These are phyloP conservation scores for Danio tinwini DNA, from an alignment of 2,797 vertebrate genomes.

Conservation along the genomic window DNA sequence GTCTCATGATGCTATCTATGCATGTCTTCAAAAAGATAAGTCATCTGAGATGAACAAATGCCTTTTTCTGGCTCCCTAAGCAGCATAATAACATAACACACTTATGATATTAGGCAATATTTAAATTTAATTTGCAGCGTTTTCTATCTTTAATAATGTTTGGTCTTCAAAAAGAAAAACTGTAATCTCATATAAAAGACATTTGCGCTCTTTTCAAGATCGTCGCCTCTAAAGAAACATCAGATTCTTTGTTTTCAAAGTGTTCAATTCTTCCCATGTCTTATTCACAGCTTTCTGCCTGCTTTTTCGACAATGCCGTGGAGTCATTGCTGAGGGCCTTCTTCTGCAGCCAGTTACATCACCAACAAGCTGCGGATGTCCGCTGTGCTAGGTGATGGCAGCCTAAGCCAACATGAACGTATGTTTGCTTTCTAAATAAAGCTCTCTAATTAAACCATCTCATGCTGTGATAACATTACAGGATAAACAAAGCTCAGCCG, in stretches of 20 bases:
- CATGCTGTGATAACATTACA: conserved; percentile 79
- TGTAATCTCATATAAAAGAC: not conserved
- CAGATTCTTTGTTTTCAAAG: not conserved
- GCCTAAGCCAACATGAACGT: conserved; percentile 79
- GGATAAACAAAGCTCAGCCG: conserved; percentile 72
- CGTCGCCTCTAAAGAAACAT: not conserved
- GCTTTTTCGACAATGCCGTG: not conserved
- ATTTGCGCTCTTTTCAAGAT: not conserved
- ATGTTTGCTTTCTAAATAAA: conserved; percentile 82
- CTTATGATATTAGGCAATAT: not conserved
- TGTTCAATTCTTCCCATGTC: not conserved
- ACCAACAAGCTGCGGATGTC: conserved; percentile 50
- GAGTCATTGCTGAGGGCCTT: conserved; percentile 4
- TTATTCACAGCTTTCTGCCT: conserved; percentile 7
- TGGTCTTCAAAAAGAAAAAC: not conserved
- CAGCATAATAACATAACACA: not conserved
- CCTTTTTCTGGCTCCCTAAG: not conserved
- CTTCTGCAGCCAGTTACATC: conserved; percentile 64
- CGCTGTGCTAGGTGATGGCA: conserved; percentile 70
- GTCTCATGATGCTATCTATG: not conserved
- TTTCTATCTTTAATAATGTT: conserved; percentile 4
- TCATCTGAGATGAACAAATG: not conserved
- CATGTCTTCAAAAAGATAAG: not conserved
- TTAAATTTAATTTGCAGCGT: not conserved
- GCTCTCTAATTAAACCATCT: conserved; percentile 79